These are phyloP conservation scores for Lacanobia oleracea DNA, from an alignment of 2,888 invertebrate species.

Conservation along the genomic window DNA sequence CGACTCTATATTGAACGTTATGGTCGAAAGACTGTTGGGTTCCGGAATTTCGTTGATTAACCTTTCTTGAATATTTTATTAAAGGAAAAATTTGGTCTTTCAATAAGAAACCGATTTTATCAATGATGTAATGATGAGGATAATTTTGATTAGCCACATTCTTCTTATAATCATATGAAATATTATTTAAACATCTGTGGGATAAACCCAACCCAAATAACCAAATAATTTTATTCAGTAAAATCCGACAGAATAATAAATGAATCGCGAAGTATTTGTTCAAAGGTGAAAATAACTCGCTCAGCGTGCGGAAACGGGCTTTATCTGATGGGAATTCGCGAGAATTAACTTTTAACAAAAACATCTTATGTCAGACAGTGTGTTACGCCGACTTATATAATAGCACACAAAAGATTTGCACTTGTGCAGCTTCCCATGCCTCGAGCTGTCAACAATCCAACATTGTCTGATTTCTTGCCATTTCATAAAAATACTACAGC, in stretches of 20 bases:
- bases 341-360: constrained; percentile 61
- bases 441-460: constrained; percentile 76
- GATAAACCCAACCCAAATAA: constrained; percentile 1
- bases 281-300: constrained; percentile 51
- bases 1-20: constrained; percentile 40
- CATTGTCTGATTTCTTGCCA: constrained; percentile 81
- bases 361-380: constrained; percentile 70
- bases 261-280: constrained; percentile 24
- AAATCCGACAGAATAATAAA: constrained; percentile 6
- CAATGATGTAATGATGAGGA: constrained; percentile 8
- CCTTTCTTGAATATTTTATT: constrained; percentile 27
- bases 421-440: constrained; percentile 84
- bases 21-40: constrained; percentile 33
- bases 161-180: constrained; percentile 8
- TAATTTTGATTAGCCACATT: constrained; percentile 35
- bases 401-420: constrained; percentile 79
- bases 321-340: constrained; percentile 58
- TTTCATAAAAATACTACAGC: constrained; percentile 49
- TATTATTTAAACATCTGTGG: background rate
- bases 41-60: constrained; percentile 32
- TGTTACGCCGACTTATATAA: constrained; percentile 80
- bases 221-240: background rate
- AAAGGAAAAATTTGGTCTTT: constrained; percentile 5
- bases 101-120: constrained; percentile 20
- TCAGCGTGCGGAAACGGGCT: constrained; percentile 54